These are phyloP conservation scores for Drosophila nr. fundita DNA, from an alignment of 2,888 invertebrate genomes.

Conservation along the genomic window DNA sequence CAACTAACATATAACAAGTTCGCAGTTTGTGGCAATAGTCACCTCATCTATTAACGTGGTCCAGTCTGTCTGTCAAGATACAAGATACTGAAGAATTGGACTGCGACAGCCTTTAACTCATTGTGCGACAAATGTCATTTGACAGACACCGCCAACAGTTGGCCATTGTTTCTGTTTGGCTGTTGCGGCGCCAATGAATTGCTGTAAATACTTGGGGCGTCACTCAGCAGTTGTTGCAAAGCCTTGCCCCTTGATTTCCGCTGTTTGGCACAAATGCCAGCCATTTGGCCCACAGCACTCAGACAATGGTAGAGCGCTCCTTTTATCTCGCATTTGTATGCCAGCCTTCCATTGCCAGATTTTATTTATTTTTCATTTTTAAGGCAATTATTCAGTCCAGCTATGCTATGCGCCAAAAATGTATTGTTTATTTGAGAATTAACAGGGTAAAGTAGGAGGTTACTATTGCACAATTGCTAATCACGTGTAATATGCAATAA, in stretches of 20 bases:
- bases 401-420: neutral
- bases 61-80: slow-evolving; percentile 14
- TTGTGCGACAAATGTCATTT: slow-evolving; percentile 17
- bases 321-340: neutral
- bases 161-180: slow-evolving; percentile 21
- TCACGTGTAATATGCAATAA: neutral
- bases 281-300: slow-evolving; percentile 36
- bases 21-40: slow-evolving; percentile 13
- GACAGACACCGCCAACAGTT: slow-evolving; percentile 21
- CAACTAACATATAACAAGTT: slow-evolving; percentile 24
- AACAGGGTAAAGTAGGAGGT: neutral
- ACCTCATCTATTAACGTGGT: slow-evolving; percentile 8
- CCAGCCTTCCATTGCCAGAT: neutral
- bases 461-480: neutral
- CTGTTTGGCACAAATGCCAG: slow-evolving; percentile 36
- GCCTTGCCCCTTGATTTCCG: slow-evolving; percentile 32
- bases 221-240: slow-evolving; percentile 31
- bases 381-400: neutral
- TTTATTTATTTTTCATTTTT: neutral
- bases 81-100: neutral
- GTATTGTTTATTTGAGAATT: neutral
- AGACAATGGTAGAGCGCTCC: slow-evolving; percentile 34
- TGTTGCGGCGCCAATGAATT: slow-evolving; percentile 37
- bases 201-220: slow-evolving; percentile 35
- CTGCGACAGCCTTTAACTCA: slow-evolving; percentile 26